Conservation (phyloP, 2,888 invertebrate genomes). For the Dexiosoma caninum region DNA sequence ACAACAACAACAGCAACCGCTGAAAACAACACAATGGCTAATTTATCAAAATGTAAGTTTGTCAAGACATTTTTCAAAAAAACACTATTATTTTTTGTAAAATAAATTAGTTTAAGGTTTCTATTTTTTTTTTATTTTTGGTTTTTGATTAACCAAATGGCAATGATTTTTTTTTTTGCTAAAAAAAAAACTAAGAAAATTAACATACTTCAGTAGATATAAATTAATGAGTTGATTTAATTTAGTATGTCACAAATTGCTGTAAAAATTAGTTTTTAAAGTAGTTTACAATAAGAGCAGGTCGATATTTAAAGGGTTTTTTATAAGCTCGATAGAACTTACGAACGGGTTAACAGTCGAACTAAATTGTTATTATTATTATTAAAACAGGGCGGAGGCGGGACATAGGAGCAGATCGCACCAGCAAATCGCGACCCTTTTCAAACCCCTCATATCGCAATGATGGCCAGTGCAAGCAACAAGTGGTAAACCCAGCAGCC, state of each 20-base stretch:
- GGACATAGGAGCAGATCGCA: too few species aligned
- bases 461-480: too few species aligned
- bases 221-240: neutral
- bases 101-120: conserved; percentile 23
- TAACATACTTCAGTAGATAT: neutral
- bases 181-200: too few species aligned
- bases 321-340: too few species aligned
- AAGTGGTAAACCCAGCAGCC: too few species aligned
- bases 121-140: neutral
- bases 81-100: conserved; percentile 27
- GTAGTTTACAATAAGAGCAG: too few species aligned
- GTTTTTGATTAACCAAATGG: conserved; percentile 9
- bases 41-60: conserved; percentile 21
- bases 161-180: neutral
- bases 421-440: too few species aligned
- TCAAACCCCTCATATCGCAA: too few species aligned
- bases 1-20: conserved; percentile 6
- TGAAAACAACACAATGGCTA: conserved; percentile 16
- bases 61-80: conserved; percentile 13
- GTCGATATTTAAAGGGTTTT: too few species aligned
- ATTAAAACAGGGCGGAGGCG: too few species aligned
- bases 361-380: too few species aligned
- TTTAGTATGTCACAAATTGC: neutral
- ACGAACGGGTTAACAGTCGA: too few species aligned
- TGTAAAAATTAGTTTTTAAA: neutral